These are phyloP conservation scores for Aphidius ervi DNA, from an alignment of 1,140 invertebrate species.

Conservation along the genomic window DNA sequence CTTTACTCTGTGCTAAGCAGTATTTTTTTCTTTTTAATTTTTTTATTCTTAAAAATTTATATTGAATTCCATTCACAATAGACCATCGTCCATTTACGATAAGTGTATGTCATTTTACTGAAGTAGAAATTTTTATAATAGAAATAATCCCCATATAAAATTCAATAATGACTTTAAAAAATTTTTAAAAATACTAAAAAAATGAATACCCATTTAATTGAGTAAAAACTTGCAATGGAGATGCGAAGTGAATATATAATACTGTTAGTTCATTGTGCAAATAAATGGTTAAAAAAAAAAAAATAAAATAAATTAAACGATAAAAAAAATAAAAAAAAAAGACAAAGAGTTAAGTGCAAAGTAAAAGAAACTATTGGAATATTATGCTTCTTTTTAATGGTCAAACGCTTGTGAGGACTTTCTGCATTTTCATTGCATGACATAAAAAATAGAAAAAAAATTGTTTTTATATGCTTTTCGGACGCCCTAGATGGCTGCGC, in stretches of 20 bases:
- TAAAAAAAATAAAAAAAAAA: conserved; percentile 14
- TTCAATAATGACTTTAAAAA: too few relatives aligned
- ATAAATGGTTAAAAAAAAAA: conserved; percentile 18
- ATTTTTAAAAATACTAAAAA: too few relatives aligned
- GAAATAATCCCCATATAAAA: too few relatives aligned
- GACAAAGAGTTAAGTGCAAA: conserved; percentile 20
- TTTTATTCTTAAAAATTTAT: not conserved
- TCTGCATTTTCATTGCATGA: conserved; percentile 13
- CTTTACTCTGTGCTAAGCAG: not conserved
- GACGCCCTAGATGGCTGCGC: not conserved
- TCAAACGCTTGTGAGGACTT: conserved; percentile 17
- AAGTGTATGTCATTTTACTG: too few relatives aligned
- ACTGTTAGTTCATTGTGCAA: not conserved
- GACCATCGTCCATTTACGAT: too few relatives aligned
- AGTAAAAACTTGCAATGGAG: too few relatives aligned
- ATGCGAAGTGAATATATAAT: too few relatives aligned
- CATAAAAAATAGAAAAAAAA: not conserved
- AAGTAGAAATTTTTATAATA: too few relatives aligned
- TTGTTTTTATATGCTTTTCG: conserved; percentile 7
- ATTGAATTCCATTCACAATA: too few relatives aligned
- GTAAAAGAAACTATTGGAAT: conserved; percentile 17
- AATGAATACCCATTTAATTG: too few relatives aligned
- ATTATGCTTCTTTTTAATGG: conserved; percentile 8
- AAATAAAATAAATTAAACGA: conserved; percentile 11
- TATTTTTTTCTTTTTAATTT: not conserved